These are phyloP conservation scores for Trachops cirrhosus DNA, from an alignment of 2,797 vertebrate genomes.

Conservation along the genomic window DNA sequence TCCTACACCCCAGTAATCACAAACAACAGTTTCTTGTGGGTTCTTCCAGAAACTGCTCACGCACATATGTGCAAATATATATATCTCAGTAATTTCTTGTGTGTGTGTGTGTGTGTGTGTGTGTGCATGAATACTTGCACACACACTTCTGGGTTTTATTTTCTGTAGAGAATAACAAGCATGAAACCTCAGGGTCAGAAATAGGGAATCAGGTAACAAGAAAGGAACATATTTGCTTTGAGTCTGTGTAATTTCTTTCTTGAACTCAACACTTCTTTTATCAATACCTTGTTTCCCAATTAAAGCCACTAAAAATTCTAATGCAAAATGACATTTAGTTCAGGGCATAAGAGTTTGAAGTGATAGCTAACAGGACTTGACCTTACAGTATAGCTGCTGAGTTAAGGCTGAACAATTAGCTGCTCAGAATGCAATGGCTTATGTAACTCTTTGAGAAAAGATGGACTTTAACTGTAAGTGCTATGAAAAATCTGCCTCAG, in stretches of 20 bases:
- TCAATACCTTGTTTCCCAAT: not conserved
- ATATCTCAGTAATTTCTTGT: not conserved
- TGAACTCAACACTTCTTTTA: not conserved
- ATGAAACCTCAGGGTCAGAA: not conserved
- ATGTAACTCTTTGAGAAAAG: not conserved
- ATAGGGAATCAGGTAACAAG: not conserved
- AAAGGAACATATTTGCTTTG: not conserved
- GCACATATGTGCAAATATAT: not conserved
- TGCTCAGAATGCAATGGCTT: conserved; percentile 35
- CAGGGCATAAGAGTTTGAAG: not conserved
- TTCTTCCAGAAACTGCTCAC: not conserved
- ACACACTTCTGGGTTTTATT: not conserved
- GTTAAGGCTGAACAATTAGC: not conserved
- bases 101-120: not conserved
- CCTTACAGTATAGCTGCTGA: conserved; percentile 47
- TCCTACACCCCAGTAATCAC: not conserved
- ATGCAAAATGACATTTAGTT: conserved; percentile 20
- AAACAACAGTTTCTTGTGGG: not conserved
- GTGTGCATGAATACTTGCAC: rapidly evolving
- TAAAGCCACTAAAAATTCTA: conserved; percentile 7
- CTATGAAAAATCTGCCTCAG: not conserved
- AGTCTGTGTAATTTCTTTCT: conserved; percentile 25
- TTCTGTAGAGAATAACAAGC: not conserved
- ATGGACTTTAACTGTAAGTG: not conserved
- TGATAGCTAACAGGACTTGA: conserved; percentile 60